A percentile compares a stretch with the other conserved stretches of the same genome.
Evolutionary conservation across 2,797 vertebrate genomes (phyloP).

Genomic region (Molossus alvarezi): DNA sequence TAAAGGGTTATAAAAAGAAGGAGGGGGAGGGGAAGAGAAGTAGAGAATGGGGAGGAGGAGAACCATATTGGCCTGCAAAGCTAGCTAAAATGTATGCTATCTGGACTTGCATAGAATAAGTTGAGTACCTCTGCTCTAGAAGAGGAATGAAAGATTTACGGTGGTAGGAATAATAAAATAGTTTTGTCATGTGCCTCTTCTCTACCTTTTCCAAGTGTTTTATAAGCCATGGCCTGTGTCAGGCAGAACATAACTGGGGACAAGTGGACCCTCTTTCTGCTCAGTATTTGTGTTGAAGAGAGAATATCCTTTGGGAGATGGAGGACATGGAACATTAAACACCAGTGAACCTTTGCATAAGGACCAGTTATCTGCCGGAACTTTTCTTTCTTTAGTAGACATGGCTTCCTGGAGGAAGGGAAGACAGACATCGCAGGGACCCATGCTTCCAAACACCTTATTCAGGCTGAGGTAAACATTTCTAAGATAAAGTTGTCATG

Average conservation of each 20-base stretch:
- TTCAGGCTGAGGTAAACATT: slow-evolving; percentile 9
- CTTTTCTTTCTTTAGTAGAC: not conserved
- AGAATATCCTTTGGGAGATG: not conserved
- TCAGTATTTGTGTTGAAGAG: not conserved
- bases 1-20: not conserved
- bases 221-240: not conserved
- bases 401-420: not conserved
- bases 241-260: not conserved
- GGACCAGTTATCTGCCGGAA: not conserved
- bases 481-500: not conserved
- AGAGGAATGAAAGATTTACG: not conserved
- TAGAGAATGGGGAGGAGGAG: not conserved
- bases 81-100: not conserved
- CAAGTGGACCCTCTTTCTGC: not conserved
- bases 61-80: not conserved
- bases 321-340: not conserved
- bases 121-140: not conserved
- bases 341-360: not conserved
- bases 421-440: not conserved
- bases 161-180: not conserved
- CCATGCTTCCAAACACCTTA: not conserved
- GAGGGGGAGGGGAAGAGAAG: not conserved
- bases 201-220: not conserved
- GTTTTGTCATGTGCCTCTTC: not conserved
- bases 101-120: not conserved